Evolutionary conservation across 2,113 vertebrate genomes (phyloP).

Genomic region (Bubo blakistoni): DNA sequence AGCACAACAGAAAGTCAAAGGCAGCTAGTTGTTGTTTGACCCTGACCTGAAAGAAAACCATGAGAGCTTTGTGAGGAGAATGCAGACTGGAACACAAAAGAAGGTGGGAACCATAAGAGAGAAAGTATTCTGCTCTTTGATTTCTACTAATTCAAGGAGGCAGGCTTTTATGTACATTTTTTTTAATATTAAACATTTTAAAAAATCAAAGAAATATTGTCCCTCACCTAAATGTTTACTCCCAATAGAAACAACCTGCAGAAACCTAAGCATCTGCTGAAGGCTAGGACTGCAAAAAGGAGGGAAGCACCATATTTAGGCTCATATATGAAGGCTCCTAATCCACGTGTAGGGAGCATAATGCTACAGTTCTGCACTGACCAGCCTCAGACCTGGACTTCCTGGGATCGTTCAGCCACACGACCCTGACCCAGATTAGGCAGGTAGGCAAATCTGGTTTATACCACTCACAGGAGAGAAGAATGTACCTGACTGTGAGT

Average conservation of each 20-base stretch:
- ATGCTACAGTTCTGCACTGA: neutral
- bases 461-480: neutral
- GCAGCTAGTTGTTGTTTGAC: neutral
- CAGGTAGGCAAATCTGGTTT: neutral
- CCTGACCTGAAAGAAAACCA: neutral
- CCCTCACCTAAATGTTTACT: neutral
- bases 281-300: neutral
- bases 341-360: accelerated
- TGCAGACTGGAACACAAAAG: neutral
- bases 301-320: neutral
- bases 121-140: neutral
- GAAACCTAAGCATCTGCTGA: neutral
- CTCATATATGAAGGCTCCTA: neutral
- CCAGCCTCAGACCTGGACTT: neutral
- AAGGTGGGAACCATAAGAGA: neutral
- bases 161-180: neutral
- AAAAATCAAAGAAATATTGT: neutral
- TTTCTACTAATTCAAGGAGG: neutral
- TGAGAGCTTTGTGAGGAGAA: neutral
- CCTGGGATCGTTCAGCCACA: neutral
- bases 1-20: neutral
- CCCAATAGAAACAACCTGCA: neutral
- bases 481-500: neutral
- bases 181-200: neutral
- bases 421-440: neutral